Base-by-base conservation (phyloP, 2,888 invertebrate genomes). In the Mechanitis messenoides region DNA sequence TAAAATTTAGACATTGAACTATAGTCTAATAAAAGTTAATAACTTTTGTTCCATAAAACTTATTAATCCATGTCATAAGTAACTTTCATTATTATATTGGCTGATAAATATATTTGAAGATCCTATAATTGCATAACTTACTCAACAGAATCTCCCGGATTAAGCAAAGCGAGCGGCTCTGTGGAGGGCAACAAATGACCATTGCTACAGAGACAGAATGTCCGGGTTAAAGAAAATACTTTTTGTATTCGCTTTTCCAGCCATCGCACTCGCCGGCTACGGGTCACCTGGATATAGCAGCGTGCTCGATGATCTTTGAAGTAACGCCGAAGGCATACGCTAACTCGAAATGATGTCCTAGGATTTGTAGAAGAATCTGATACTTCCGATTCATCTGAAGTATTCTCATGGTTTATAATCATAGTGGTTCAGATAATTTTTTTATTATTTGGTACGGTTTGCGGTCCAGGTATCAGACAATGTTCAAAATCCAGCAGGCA, bases 121-220 rank as follows among this genome's bases (percentile, higher is more conserved):
- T 20, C 20, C 20, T 20, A 20, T 20, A 20, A 20, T 20, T 20
- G 20, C 1, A 11, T 35, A n/a, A 76, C 83, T 75, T 31, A 84
- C 83, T 79, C 71, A 53, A 86, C 69, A 1, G 66, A 65, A 65
- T 85, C 85, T 58, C 74, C 80, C 46, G 74, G 76, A 7, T 63
- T 70, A 62, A 86, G 76, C 66, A 83, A 59, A 42, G 79, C 71
- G 31, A 86, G 78, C 57, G 80, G 78, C 74, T 87, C 87, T 58
- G 65, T 74, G 46, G 77, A 76, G 61, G 83, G 87, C 75, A 87
- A 76, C 73, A 84, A 70, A 68, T 79, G 78, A 0, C 82, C 84
- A 60, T 70, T 72, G 46, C 71, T 61, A 47, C 72, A 69, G 20
- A 78, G 70, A 54, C 64, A 63, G 53, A 72, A 69, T 47, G 60